Evolutionary conservation across 2,888 invertebrate genomes (phyloP).

Genomic region (Pherbina coryleti): DNA sequence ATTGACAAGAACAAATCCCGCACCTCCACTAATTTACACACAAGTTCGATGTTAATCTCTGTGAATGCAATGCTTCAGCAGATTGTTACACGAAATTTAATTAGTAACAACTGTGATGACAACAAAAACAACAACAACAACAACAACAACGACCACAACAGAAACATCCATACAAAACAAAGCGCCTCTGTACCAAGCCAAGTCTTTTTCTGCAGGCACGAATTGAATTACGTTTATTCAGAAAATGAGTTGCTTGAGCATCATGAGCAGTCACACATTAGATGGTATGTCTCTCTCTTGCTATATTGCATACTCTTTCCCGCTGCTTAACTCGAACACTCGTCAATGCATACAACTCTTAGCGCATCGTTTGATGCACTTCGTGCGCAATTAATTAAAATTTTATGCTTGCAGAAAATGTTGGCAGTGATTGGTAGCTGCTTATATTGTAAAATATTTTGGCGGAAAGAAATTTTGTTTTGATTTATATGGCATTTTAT

Average conservation of each 20-base stretch:
- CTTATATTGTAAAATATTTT: constrained; percentile 18
- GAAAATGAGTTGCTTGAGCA: too few relatives aligned
- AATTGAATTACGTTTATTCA: not conserved
- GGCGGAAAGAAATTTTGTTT: constrained; percentile 31
- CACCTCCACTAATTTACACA: not conserved
- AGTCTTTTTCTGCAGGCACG: not conserved
- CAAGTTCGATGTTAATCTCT: constrained; percentile 14
- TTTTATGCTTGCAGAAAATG: constrained; percentile 53
- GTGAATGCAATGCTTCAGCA: constrained; percentile 13
- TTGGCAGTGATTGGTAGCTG: constrained; percentile 41
- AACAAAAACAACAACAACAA: constrained; percentile 15
- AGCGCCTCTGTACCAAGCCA: not conserved
- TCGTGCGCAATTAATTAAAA: constrained; percentile 56
- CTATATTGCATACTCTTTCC: not conserved
- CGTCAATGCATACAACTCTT: not conserved
- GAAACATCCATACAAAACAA: constrained; percentile 20
- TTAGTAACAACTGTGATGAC: constrained; percentile 23
- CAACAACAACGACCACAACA: constrained; percentile 21
- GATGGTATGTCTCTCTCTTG: not conserved
- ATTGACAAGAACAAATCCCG: constrained; percentile 1
- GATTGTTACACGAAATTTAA: constrained; percentile 18
- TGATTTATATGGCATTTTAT: constrained; percentile 19
- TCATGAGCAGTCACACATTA: too few relatives aligned
- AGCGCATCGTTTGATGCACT: not conserved
- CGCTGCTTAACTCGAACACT: not conserved